phyloP scores from a whole-genome alignment of 2,113 vertebrate species.

The Entomyzon cyanotis region DNA sequence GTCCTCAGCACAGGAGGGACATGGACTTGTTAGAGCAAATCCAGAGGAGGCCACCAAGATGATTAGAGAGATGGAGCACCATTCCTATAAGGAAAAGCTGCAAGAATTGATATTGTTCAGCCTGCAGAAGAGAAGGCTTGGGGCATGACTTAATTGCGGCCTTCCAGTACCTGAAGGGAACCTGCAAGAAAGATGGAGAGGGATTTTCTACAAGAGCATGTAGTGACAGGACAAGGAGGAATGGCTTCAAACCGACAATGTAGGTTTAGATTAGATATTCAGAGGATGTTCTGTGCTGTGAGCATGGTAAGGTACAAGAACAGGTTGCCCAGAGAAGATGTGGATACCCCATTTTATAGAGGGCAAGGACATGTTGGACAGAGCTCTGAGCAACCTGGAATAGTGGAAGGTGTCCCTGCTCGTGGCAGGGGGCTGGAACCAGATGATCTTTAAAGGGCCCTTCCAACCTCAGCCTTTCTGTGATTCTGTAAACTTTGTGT shows the following conservation, averaged over 20 bases:
- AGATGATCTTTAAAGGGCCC: not conserved
- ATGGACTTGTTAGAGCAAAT: not conserved
- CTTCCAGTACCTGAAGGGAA: not conserved
- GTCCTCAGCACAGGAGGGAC: not conserved
- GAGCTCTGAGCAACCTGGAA: not conserved
- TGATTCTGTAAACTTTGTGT: not conserved
- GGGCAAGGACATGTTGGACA: not conserved
- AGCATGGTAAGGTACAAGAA: not conserved
- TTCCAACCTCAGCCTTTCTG: not conserved
- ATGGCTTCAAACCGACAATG: not conserved
- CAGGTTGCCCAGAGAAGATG: not conserved
- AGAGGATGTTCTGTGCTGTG: not conserved
- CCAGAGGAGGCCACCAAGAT: not conserved
- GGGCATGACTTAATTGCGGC: not conserved
- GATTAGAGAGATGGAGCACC: not conserved
- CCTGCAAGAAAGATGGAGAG: not conserved
- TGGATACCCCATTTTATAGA: not conserved
- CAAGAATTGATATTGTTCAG: not conserved
- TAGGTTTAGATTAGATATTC: not conserved
- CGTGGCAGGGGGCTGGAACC: not conserved
- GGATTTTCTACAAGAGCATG: not conserved
- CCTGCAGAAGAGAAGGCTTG: not conserved
- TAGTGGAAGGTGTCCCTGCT: not conserved
- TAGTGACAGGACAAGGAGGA: not conserved
- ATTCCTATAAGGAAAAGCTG: not conserved